phyloP scores from a whole-genome alignment of 2,797 vertebrate species.

The Otus scops region DNA sequence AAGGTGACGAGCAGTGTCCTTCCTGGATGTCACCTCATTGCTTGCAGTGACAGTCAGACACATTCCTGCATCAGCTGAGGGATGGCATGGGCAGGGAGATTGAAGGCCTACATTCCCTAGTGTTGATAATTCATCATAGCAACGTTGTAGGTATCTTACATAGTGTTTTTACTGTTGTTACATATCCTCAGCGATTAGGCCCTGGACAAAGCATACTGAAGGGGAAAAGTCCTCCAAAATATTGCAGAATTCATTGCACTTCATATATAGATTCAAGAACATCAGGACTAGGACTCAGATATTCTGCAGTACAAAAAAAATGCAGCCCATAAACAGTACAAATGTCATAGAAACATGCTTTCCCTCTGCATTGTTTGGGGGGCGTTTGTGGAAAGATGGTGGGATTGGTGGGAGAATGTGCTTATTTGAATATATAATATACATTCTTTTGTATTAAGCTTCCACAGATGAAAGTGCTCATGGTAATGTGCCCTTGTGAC shows the following conservation, averaged over 20 bases:
- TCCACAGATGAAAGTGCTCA: slow-evolving; percentile 52
- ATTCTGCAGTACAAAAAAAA: neutral
- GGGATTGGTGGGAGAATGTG: neutral
- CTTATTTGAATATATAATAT: neutral
- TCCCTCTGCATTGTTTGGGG: neutral
- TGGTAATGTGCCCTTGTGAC: slow-evolving; percentile 28
- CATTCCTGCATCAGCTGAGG: neutral
- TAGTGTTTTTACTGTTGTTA: neutral
- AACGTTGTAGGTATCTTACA: neutral
- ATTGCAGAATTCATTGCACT: neutral
- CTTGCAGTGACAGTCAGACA: neutral
- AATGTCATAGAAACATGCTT: neutral
- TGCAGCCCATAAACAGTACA: neutral
- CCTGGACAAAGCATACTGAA: neutral
- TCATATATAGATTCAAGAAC: neutral
- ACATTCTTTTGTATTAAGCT: slow-evolving; percentile 24
- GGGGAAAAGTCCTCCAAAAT: neutral
- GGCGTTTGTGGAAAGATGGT: neutral
- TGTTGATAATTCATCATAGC: neutral
- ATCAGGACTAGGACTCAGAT: neutral
- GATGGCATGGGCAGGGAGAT: neutral
- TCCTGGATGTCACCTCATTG: neutral
- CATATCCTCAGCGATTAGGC: neutral
- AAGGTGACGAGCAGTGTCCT: neutral
- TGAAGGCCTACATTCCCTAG: fast-evolving